Evolutionary conservation across 2,113 vertebrate species (phyloP), one percentile per base, ranked within the genome.

Genomic region (Apteryx owenii): DNA sequence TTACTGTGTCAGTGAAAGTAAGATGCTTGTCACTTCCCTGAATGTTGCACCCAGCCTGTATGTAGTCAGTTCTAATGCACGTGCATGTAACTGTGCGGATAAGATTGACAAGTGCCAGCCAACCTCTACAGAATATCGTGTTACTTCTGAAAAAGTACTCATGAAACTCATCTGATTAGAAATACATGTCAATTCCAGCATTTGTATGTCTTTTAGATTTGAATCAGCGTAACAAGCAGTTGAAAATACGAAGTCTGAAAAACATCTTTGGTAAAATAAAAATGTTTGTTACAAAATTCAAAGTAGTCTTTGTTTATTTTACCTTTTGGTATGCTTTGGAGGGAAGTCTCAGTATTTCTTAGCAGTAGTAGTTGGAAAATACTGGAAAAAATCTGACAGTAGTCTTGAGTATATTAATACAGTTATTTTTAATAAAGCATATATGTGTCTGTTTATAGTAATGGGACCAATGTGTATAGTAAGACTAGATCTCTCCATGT

Each of bases 21-120:
- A 78, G 48, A 48, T 42, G 36, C 28, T 66, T 80, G 16, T 85
- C 36, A 28, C 26, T 62, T 80, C 31, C 26, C 31, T 31, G 70
- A 1, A 9, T 58, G 68, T 78, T 56, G 33, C 66, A 29, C 21
- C 2, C 7, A 7, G 2, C 1, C 18, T 33, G 19, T n/a, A 2
- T 17, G 19, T 3, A 2, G 17, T 42, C 44, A 38, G 13, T 40
- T 54, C 40, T 28, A 16, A 28, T 1, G 2, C n/a, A 28, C 1
- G 0, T 50, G 4, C 4, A 5, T 54, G 25, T 80, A 18, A 33
- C 23, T 46, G 10, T 36, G 51, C 1, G 0, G 51, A 3, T 50
- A 14, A 60, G 46, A 12, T 14, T 75, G 62, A 28, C 29, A 56
- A 71, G 48, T 1, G 5, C 19, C 38, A 81, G 6, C 40, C 54